Conservation (phyloP, 2,797 vertebrate species). For the Pterois miles region DNA sequence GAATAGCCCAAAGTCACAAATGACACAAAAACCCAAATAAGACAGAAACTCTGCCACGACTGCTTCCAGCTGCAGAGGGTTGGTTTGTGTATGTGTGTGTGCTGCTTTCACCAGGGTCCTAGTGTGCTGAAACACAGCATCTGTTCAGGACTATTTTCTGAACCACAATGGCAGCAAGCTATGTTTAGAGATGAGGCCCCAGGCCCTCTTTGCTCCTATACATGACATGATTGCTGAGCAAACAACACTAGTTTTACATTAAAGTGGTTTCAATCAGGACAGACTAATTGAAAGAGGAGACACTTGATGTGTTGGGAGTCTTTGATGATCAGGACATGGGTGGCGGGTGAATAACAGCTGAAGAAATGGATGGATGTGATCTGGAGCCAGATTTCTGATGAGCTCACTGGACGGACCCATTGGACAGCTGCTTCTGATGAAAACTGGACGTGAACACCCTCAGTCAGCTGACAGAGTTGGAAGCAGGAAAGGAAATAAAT, state of each 20-base stretch:
- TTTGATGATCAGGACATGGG: background rate
- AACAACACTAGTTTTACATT: background rate
- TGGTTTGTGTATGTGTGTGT: slow-evolving; percentile 10
- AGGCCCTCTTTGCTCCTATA: background rate
- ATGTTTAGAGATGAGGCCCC: slow-evolving; percentile 2
- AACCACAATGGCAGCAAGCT: slow-evolving; percentile 26
- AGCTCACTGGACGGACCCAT: background rate
- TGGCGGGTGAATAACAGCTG: background rate
- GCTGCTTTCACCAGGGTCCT: slow-evolving; percentile 32
- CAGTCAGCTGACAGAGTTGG: background rate
- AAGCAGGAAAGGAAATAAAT: background rate
- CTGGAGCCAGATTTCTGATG: slow-evolving; percentile 9
- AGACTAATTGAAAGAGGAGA: background rate
- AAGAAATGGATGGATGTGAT: background rate
- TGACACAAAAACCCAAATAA: slow-evolving; percentile 75
- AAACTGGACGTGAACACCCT: background rate
- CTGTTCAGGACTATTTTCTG: slow-evolving; percentile 40
- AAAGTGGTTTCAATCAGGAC: background rate
- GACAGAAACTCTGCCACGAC: slow-evolving; percentile 58
- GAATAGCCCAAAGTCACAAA: slow-evolving; percentile 69
- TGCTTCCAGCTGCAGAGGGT: slow-evolving; percentile 45
- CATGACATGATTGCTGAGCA: background rate
- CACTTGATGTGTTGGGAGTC: background rate
- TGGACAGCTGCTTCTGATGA: background rate
- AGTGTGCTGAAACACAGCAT: slow-evolving; percentile 53